Evolutionary conservation across 2,888 invertebrate species (phyloP).

Genomic region (Dexiosoma caninum): DNA sequence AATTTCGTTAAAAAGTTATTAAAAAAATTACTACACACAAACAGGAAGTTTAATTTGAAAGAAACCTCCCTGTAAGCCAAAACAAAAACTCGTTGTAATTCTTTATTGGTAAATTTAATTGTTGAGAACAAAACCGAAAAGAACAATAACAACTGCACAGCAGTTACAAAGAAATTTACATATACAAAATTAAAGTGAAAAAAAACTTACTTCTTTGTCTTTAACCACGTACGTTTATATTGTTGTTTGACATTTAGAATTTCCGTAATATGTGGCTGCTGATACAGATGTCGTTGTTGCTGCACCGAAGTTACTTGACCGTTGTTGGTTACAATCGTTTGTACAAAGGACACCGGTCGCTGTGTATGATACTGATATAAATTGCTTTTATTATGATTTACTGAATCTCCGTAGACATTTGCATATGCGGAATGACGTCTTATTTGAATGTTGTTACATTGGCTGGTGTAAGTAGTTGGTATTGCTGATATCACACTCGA

Average conservation of each 20-base stretch:
- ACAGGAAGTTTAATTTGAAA: too few species aligned
- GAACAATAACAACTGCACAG: background rate
- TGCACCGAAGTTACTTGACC: constrained; percentile 72
- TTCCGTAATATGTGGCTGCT: constrained; percentile 41
- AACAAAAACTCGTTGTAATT: background rate
- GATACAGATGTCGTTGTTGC: constrained; percentile 39
- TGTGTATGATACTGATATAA: constrained; percentile 45
- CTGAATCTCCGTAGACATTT: constrained; percentile 65
- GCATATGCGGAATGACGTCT: constrained; percentile 66
- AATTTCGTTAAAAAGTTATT: too few species aligned
- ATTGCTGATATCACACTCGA: background rate
- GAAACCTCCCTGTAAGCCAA: too few species aligned
- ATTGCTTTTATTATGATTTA: constrained; percentile 63
- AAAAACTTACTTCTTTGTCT: constrained; percentile 69
- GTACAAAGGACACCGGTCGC: constrained; percentile 70
- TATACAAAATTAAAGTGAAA: constrained; percentile 13
- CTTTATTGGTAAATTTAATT: constrained; percentile 1
- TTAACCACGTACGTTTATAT: constrained; percentile 65
- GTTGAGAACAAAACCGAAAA: background rate
- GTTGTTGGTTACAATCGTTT: constrained; percentile 72
- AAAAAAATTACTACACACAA: too few species aligned
- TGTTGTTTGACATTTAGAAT: constrained; percentile 22
- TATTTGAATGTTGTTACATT: constrained; percentile 41
- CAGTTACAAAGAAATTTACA: too few species aligned
- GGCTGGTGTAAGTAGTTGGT: constrained; percentile 18